Percentiles rank a stretch among this genome's conserved stretches.
phyloP scores from a whole-genome alignment of 37 sponge, comb jelly and placozoan species.

The Ephydatia muelleri region DNA sequence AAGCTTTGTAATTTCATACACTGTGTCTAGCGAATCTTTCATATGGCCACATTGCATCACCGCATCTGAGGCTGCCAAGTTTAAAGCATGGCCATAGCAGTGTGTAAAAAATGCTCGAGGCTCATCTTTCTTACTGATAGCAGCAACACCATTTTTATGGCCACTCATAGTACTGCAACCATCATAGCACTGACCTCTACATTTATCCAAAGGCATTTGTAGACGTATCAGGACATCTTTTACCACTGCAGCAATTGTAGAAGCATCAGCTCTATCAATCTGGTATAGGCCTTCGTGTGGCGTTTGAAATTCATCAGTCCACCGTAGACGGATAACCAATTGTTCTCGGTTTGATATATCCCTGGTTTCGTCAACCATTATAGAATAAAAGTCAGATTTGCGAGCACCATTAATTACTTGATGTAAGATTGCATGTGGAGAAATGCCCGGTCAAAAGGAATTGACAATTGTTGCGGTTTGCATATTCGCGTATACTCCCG shows the following conservation, averaged over 20 bases:
- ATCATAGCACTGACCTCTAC: conserved; percentile 80
- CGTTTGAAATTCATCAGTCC: conserved; percentile 45
- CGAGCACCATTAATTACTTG: conserved; percentile 42
- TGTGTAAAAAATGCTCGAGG: conserved; percentile 43
- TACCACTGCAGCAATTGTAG: conserved; percentile 55
- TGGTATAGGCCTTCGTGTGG: conserved; percentile 47
- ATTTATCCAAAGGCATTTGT: conserved; percentile 47
- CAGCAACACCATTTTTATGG: conserved; percentile 45
- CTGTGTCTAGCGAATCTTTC: conserved; percentile 50
- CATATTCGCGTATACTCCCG: no score
- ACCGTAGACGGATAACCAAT: conserved; percentile 46
- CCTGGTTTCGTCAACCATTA: conserved; percentile 73
- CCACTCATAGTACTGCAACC: conserved; percentile 68
- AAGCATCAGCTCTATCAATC: conserved; percentile 42
- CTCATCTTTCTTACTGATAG: conserved; percentile 32
- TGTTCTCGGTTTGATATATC: conserved; percentile 55
- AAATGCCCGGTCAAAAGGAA: no score
- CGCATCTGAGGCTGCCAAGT: conserved; percentile 36
- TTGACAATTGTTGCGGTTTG: no score
- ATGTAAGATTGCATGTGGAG: conserved; percentile 50
- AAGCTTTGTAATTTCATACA: conserved; percentile 43
- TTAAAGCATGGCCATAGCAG: conserved; percentile 41
- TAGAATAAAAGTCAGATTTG: conserved; percentile 49
- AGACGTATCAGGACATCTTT: conserved; percentile 35
- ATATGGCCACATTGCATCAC: conserved; percentile 35